Base-by-base conservation (phyloP, 2,888 invertebrate species). In the Seira ritae region DNA sequence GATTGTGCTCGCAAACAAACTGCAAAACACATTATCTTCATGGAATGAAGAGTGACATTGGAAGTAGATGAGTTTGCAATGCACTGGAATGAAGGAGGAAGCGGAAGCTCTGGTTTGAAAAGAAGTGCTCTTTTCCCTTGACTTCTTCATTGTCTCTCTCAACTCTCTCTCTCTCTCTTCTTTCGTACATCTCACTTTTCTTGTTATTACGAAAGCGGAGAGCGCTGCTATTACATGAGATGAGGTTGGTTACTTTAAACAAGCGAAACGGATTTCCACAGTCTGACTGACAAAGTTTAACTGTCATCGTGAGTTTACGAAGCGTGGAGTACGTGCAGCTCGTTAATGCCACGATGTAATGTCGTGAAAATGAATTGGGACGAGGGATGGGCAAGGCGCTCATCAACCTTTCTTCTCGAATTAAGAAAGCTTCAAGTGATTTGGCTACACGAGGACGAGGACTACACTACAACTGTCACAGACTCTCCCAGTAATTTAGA, bases 231-330 rank as follows among this genome's bases (percentile, higher is more conserved):
- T n/a, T 31, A 31, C 31, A 31, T 31, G 31, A 31, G n/a, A n/a
- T n/a, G n/a, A n/a, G n/a, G n/a, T n/a, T n/a, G 31, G 31, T 31
- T 31, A 31, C 31, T 31, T 31, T 31, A 31, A 31, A 31, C 31
- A 31, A 31, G 8, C 31, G 31, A 31, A 31, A 31, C 2, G 31
- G 31, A 31, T 31, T 31, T 31, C 31, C 31, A 31, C 3, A 8
- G 31, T 31, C 31, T 31, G 31, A 8, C 55, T 55, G 55, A 55
- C 55, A 55, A 55, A 55, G 55, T 55, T 55, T 55, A 73, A 73
- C 62, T 73, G 73, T 73, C 73, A 19, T 73, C 20, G 23, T 73
- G 15, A 65, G 62, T 73, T 31, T 19, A 70, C 71, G 46, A 23
- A 55, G 70, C 70, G 55, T 50, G 42, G 55, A 12, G 55, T 55